Evolutionary conservation across 2,888 invertebrate species (phyloP), one percentile per base, ranked within the genome.

Genomic region (Drosophila maculinotata): DNA sequence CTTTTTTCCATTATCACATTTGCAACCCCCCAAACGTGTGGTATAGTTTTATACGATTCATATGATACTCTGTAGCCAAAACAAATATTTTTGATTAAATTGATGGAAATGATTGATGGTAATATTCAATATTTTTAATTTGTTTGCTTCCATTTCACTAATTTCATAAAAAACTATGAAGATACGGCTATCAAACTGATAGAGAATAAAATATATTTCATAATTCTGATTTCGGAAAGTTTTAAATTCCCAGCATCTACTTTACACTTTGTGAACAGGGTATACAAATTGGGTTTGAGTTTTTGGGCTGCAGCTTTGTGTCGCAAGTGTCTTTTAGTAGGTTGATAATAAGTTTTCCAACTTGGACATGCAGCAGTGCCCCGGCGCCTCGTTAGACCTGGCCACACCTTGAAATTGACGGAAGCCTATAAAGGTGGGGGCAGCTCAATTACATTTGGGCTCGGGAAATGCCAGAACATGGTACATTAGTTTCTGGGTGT

Each of bases 341-440:
- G 48, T 65, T 49, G 23, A 54, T 69, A 73, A 73, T 69, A 67
- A 65, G 59, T 83, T 83, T 57, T 36, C 48, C 38, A 44, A 33
- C 17, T 44, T 23, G 41, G 26, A 52, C 30, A 14, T 20, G 52
- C 39, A 41, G 8, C 26, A n/a, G 39, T 15, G 17, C 12, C 12
- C 44, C 30, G 44, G 51, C 52, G 35, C 71, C 58, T 51, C 42
- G 57, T 69, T 57, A 66, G 60, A 57, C 10, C 30, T 52, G 20
- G 69, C 64, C 84, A 74, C 77, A 76, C 84, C 79, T 70, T 41
- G 48, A 8, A 49, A 42, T 36, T 30, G 23, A 12, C 2, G 17
- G 15, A 3, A 2, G 10, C 10, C 31, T 15, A 12, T 15, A 1
- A 12, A 9, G 5, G 0, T 20, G 51, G 51, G n/a, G 6, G 28